Evolutionary conservation across 1,140 invertebrate genomes (phyloP).

Genomic region (Bombus breviceps): DNA sequence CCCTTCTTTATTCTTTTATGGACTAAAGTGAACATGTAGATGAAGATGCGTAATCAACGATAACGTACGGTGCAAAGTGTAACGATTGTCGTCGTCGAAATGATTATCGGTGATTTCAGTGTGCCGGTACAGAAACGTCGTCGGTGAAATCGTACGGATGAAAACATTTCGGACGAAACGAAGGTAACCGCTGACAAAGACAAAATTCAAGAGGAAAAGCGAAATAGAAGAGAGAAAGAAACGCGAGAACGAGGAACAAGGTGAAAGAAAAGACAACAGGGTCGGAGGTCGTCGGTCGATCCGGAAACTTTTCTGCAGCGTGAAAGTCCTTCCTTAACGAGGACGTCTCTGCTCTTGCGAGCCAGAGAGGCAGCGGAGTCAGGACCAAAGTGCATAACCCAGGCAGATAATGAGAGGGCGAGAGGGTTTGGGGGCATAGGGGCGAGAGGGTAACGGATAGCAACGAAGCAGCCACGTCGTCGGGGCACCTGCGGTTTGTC

Average conservation of each 20-base stretch:
- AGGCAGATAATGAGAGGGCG: constrained; percentile 38
- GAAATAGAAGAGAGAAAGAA: neutral
- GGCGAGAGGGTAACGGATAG: constrained; percentile 33
- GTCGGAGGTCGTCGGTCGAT: neutral
- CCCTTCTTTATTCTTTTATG: too few species aligned
- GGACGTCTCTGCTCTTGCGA: neutral
- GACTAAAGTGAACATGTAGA: too few species aligned
- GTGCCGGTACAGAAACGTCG: too few species aligned
- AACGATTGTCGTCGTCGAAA: too few species aligned
- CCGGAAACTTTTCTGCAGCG: neutral
- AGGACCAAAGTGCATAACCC: neutral
- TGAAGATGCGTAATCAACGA: too few species aligned
- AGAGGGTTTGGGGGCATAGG: neutral
- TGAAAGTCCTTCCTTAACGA: constrained; percentile 33
- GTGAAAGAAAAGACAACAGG: neutral
- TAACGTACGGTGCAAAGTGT: too few species aligned
- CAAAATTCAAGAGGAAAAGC: too few species aligned
- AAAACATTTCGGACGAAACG: too few species aligned
- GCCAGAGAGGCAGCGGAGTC: neutral
- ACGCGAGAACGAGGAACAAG: neutral
- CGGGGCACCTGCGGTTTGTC: constrained; percentile 70
- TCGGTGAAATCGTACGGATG: too few species aligned
- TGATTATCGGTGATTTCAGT: too few species aligned
- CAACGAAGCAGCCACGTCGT: constrained; percentile 35
- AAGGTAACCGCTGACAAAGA: too few species aligned